These are phyloP conservation scores for Zaprionus ghesquierei DNA, from an alignment of 1,140 invertebrate genomes.

Conservation along the genomic window DNA sequence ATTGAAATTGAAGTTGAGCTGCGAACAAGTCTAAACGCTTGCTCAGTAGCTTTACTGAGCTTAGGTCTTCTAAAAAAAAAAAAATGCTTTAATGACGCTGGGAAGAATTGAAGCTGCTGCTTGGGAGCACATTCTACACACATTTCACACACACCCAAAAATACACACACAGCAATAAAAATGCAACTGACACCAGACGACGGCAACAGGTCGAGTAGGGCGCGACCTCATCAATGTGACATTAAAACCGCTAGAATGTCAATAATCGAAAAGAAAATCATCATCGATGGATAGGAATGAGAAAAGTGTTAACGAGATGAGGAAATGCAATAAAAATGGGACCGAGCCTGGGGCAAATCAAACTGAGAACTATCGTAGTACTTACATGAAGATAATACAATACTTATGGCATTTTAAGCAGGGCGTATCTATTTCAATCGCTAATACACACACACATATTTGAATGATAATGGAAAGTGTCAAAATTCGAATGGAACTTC, in stretches of 20 bases:
- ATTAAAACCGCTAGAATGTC: slow-evolving; percentile 58
- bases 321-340: slow-evolving; percentile 44
- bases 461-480: slow-evolving; percentile 39
- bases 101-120: slow-evolving; percentile 27
- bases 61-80: slow-evolving; percentile 7
- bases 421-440: slow-evolving; percentile 32
- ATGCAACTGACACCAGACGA: slow-evolving; percentile 37
- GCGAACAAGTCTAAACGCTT: slow-evolving; percentile 22
- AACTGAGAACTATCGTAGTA: slow-evolving; percentile 5
- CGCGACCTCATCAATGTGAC: slow-evolving; percentile 57
- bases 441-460: slow-evolving; percentile 6
- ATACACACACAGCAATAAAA: slow-evolving; percentile 38
- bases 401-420: slow-evolving; percentile 17
- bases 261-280: slow-evolving; percentile 11
- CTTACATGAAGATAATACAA: slow-evolving; percentile 34
- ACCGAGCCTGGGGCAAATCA: background rate
- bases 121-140: slow-evolving; percentile 46
- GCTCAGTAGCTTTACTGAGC: slow-evolving; percentile 3
- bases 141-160: slow-evolving; percentile 32
- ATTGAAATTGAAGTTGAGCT: background rate
- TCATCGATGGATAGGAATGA: background rate
- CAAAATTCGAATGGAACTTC: slow-evolving; percentile 29
- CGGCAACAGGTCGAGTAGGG: slow-evolving; percentile 2
- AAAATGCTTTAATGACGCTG: slow-evolving; percentile 23
- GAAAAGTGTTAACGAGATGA: slow-evolving; percentile 39